Percentiles rank a stretch among this genome's conserved stretches.
These are phyloP conservation scores for Drosophila demipolita DNA, from an alignment of 2,888 invertebrate genomes.

Conservation along the genomic window DNA sequence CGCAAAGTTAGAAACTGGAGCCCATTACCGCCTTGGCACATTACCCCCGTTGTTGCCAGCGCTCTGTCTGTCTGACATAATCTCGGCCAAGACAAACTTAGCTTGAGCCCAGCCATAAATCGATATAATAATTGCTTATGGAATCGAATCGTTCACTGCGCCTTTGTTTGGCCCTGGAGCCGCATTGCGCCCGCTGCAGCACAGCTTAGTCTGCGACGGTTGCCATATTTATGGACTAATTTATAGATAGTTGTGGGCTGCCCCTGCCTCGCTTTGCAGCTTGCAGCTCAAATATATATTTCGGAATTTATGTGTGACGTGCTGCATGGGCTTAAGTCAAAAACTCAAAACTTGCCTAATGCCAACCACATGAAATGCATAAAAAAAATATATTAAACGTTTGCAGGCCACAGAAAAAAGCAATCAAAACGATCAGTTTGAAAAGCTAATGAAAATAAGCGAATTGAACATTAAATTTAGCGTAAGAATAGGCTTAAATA, in stretches of 20 bases:
- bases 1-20: conserved; percentile 40
- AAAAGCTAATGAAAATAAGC: conserved; percentile 8
- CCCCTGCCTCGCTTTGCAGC: conserved; percentile 15
- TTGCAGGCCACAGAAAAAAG: conserved; percentile 18
- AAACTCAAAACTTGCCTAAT: conserved; percentile 18
- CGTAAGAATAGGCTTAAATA: not conserved
- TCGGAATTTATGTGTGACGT: conserved; percentile 70
- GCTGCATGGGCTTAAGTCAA: conserved; percentile 57
- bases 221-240: conserved; percentile 53
- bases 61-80: conserved; percentile 28
- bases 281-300: conserved; percentile 45
- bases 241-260: conserved; percentile 48
- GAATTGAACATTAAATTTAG: not conserved
- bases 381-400: conserved; percentile 16
- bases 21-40: conserved; percentile 54
- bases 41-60: conserved; percentile 6
- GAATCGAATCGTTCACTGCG: conserved; percentile 73
- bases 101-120: conserved; percentile 49
- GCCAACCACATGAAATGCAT: conserved; percentile 17
- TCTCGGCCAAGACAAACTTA: conserved; percentile 36
- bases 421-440: conserved; percentile 13
- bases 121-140: conserved; percentile 75
- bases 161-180: conserved; percentile 50
- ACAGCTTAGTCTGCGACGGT: conserved; percentile 29
- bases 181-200: conserved; percentile 8